Evolutionary conservation across 1,140 invertebrate species (phyloP).

Genomic region (Nasonia vitripennis): DNA sequence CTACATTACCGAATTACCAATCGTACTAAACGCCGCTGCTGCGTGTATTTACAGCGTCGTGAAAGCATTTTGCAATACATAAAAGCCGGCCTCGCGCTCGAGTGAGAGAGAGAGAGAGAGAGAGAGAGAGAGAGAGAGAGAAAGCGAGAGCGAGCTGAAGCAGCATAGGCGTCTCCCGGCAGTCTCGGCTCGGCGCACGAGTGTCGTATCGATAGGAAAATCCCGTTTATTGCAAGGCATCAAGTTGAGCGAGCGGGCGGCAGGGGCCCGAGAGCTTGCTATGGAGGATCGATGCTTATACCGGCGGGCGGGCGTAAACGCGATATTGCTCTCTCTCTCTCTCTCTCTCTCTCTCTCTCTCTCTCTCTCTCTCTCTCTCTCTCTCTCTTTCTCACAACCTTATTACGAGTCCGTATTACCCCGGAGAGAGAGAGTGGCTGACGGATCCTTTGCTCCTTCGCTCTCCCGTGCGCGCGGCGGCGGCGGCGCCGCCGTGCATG

Average conservation of each 20-base stretch:
- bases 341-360: slow-evolving; percentile 41
- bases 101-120: not conserved
- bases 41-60: slow-evolving; percentile 1
- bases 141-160: not conserved
- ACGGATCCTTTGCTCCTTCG: not conserved
- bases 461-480: too few species aligned
- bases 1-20: slow-evolving; percentile 21
- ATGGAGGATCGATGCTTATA: slow-evolving; percentile 47
- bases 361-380: slow-evolving; percentile 28
- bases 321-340: slow-evolving; percentile 44
- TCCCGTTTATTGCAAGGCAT: slow-evolving; percentile 53
- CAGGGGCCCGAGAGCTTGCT: not conserved
- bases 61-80: slow-evolving; percentile 21
- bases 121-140: not conserved
- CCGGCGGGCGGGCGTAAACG: slow-evolving; percentile 47
- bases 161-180: not conserved
- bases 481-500: too few species aligned
- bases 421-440: not conserved
- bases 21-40: not conserved
- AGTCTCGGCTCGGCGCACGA: not conserved
- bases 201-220: slow-evolving; percentile 51
- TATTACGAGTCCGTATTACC: slow-evolving; percentile 53
- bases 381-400: slow-evolving; percentile 41
- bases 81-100: not conserved
- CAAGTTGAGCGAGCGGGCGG: slow-evolving; percentile 39